Conservation (phyloP, 2,888 invertebrate species). For the Eulithis prunata region DNA sequence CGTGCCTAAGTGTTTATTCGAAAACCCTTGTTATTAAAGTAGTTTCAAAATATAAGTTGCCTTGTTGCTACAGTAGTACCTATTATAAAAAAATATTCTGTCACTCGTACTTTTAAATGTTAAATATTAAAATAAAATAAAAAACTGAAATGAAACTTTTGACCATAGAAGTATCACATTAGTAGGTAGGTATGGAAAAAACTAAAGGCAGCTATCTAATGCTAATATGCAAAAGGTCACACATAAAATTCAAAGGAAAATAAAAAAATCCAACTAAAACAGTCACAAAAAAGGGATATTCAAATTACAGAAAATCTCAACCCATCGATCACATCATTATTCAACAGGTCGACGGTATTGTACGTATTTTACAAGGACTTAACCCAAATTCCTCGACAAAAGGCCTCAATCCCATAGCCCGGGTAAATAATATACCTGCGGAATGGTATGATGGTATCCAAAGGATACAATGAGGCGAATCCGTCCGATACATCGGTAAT, state of each 20-base stretch:
- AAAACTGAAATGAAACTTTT: too few species aligned
- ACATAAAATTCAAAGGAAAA: background rate
- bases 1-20: too few species aligned
- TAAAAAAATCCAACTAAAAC: background rate
- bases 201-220: too few species aligned
- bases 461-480: background rate
- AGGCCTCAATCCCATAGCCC: conserved; percentile 19
- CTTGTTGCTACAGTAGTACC: too few species aligned
- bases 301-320: conserved; percentile 4
- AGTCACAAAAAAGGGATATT: conserved; percentile 1
- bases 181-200: too few species aligned
- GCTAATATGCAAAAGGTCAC: background rate
- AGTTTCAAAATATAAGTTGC: too few species aligned
- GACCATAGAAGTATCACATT: too few species aligned
- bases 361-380: conserved; percentile 24
- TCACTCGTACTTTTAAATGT: too few species aligned
- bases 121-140: too few species aligned
- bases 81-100: too few species aligned
- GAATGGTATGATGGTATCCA: conserved; percentile 13
- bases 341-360: conserved; percentile 27
- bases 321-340: conserved; percentile 24
- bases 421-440: conserved; percentile 23
- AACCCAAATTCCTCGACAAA: conserved; percentile 27
- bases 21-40: too few species aligned
- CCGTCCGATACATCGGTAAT: background rate